Percentiles rank a stretch among this genome's conserved stretches.
These are phyloP conservation scores for Lamprologus speciosus DNA, from an alignment of 2,113 vertebrate species.

Conservation along the genomic window DNA sequence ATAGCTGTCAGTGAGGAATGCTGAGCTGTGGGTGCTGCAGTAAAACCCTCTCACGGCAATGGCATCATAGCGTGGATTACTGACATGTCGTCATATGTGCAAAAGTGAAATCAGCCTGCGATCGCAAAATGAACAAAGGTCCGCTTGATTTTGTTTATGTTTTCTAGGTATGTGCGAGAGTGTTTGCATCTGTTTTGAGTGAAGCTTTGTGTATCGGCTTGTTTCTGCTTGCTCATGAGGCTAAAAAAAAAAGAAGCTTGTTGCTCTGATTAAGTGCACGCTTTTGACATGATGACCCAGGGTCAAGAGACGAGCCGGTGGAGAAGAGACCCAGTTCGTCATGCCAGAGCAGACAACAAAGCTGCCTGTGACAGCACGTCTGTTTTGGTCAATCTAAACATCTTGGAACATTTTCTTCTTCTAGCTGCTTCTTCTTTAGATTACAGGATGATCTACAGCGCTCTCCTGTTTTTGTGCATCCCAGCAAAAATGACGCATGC, in stretches of 20 bases:
- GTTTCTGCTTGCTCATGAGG: neutral
- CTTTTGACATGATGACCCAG: conserved; percentile 56
- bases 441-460: conserved; percentile 26
- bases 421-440: neutral
- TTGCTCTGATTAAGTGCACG: conserved; percentile 57
- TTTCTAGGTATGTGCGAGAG: neutral
- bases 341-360: conserved; percentile 10
- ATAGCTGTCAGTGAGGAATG: conserved; percentile 59
- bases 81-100: neutral
- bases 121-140: neutral
- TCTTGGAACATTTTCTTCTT: neutral
- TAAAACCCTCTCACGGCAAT: conserved; percentile 55
- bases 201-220: conserved; percentile 21
- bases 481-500: conserved; percentile 35
- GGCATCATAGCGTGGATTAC: conserved; percentile 29
- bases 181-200: conserved; percentile 50
- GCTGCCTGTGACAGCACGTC: conserved; percentile 5
- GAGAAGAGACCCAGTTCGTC: conserved; percentile 39
- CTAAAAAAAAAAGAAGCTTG: neutral
- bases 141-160: conserved; percentile 42
- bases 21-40: conserved; percentile 13
- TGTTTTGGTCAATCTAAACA: conserved; percentile 23
- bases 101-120: neutral
- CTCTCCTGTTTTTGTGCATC: conserved; percentile 2
- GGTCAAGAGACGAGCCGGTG: conserved; percentile 45